phyloP scores from a whole-genome alignment of 2,797 vertebrate genomes.

The Lagocephalus sceleratus region DNA sequence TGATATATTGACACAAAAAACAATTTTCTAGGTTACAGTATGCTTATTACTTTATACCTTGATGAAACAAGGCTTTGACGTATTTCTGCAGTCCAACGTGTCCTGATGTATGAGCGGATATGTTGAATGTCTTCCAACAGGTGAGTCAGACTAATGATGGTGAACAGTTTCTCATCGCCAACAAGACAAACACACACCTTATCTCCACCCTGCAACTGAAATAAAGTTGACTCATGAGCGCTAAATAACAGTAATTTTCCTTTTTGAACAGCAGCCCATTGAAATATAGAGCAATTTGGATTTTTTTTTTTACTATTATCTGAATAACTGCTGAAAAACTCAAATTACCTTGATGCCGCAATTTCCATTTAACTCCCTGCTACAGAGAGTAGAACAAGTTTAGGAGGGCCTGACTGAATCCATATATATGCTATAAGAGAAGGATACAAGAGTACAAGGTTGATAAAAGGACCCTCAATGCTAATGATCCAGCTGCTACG shows the following conservation, averaged over 20 bases:
- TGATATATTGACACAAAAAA: background rate
- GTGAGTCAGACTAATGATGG: slow-evolving; percentile 39
- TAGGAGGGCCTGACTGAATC: too few species aligned
- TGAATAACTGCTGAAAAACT: slow-evolving; percentile 1
- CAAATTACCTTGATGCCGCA: too few species aligned
- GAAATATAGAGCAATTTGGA: slow-evolving; percentile 16
- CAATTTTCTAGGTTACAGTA: background rate
- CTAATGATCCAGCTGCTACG: slow-evolving; percentile 72
- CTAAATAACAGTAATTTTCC: slow-evolving; percentile 34
- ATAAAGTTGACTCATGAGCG: slow-evolving; percentile 54
- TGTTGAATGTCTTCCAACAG: slow-evolving; percentile 26
- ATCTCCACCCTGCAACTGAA: slow-evolving; percentile 53
- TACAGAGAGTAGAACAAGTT: slow-evolving; percentile 12
- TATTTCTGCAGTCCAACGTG: slow-evolving; percentile 26
- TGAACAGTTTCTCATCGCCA: slow-evolving; percentile 25
- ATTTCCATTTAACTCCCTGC: slow-evolving; percentile 8
- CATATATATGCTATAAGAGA: slow-evolving; percentile 15
- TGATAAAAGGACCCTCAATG: slow-evolving; percentile 46
- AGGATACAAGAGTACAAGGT: slow-evolving; percentile 20
- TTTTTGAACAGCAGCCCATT: slow-evolving; percentile 12
- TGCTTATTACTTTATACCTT: slow-evolving; percentile 2
- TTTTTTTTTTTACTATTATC: slow-evolving; percentile 7
- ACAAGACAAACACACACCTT: slow-evolving; percentile 40
- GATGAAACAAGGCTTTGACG: slow-evolving; percentile 24
- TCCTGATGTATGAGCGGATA: slow-evolving; percentile 29